These are phyloP conservation scores for Glandiceps talaboti DNA, from an alignment of 53 echinoderm and acorn worm genomes.

Conservation along the genomic window DNA sequence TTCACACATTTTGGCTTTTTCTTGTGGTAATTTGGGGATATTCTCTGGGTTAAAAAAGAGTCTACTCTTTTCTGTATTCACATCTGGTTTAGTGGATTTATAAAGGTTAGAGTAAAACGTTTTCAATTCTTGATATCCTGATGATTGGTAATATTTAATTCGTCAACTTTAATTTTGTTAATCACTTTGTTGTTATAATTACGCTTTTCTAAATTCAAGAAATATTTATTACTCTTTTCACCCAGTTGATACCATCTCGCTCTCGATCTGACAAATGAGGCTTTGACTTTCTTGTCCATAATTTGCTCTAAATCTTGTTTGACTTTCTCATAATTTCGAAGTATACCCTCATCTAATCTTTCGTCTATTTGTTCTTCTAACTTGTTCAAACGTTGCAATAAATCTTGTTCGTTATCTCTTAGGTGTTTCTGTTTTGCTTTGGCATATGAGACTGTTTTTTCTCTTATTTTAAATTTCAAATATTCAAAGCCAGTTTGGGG, in stretches of 20 bases:
- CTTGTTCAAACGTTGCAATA: neutral
- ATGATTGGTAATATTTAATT: neutral
- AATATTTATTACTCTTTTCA: neutral
- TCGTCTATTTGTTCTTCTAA: neutral
- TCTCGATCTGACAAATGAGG: neutral
- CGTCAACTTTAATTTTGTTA: neutral
- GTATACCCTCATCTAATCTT: neutral
- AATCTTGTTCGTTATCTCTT: neutral
- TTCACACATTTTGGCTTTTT: too few species aligned
- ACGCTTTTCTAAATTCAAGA: neutral
- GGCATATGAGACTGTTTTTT: neutral
- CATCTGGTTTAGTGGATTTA: too few species aligned
- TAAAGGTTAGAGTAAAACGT: too few species aligned
- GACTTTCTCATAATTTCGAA: neutral
- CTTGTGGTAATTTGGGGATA: too few species aligned
- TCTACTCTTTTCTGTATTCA: too few species aligned
- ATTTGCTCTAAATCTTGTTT: neutral
- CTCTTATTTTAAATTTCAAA: neutral
- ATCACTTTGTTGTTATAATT: neutral
- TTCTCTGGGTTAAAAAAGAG: too few species aligned
- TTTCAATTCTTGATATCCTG: too few species aligned
- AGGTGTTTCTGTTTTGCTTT: neutral
- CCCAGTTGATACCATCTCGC: neutral
- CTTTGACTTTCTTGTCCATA: neutral
- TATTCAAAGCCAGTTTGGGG: neutral